Evolutionary conservation across 2,888 invertebrate species (phyloP).

Genomic region (Boloria selene): DNA sequence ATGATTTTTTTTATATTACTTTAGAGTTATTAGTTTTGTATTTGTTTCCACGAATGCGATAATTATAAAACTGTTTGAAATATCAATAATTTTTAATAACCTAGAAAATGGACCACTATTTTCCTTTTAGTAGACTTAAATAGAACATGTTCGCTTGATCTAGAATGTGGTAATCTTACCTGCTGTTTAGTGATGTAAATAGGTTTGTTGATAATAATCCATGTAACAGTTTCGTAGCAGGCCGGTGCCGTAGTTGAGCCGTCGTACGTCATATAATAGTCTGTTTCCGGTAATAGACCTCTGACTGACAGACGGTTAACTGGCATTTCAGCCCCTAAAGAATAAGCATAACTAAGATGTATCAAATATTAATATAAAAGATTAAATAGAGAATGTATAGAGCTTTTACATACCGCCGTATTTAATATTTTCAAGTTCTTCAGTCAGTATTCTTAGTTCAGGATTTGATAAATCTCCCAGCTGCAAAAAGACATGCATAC

Average conservation of each 20-base stretch:
- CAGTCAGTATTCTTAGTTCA: constrained; percentile 94
- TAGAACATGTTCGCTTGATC: not conserved
- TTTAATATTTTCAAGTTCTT: constrained; percentile 95
- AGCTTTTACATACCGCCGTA: constrained; percentile 88
- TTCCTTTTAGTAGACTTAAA: not conserved
- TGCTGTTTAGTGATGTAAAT: constrained; percentile 99
- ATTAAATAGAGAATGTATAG: not conserved
- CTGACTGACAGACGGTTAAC: constrained; percentile 93
- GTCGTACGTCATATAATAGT: constrained; percentile 99
- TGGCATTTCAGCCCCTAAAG: constrained; percentile 90
- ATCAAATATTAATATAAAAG: not conserved
- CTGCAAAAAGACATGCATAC: constrained; percentile 81
- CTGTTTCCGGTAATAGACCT: constrained; percentile 94
- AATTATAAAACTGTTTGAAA: too few relatives aligned
- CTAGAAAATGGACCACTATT: not conserved
- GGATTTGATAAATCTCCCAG: constrained; percentile 95
- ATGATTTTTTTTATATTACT: too few relatives aligned
- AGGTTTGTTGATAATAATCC: constrained; percentile 98
- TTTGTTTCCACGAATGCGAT: too few relatives aligned
- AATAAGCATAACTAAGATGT: constrained; percentile 26
- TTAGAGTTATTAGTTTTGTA: too few relatives aligned
- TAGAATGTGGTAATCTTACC: constrained; percentile 78
- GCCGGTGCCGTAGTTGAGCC: constrained; percentile 98
- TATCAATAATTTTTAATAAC: not conserved
- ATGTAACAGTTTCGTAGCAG: constrained; percentile 99